Evolutionary conservation across 1,140 invertebrate species (phyloP).

Genomic region (Phymastichus coffea): DNA sequence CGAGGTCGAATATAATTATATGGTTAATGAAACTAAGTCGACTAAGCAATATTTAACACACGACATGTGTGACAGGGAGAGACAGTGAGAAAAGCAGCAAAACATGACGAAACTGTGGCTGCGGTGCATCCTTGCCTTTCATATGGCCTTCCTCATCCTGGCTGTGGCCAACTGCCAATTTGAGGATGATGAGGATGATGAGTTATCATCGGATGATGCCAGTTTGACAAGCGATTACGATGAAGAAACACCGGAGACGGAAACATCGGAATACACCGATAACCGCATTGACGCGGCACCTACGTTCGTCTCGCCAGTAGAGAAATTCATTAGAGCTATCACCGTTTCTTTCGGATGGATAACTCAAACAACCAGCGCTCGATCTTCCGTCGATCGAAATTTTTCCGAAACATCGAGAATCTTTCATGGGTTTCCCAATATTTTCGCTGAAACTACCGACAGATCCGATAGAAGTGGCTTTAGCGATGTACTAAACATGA

Average conservation of each 20-base stretch:
- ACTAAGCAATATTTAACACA: too few species aligned
- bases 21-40: too few species aligned
- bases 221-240: too few species aligned
- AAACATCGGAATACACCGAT: too few species aligned
- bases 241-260: neutral
- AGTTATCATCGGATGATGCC: too few species aligned
- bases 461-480: constrained; percentile 46
- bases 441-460: too few species aligned
- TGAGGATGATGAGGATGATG: neutral
- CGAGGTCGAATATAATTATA: too few species aligned
- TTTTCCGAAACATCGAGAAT: neutral
- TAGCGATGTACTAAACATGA: constrained; percentile 51
- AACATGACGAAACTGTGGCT: neutral
- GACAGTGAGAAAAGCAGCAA: too few species aligned
- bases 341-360: neutral
- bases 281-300: constrained; percentile 12
- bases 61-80: too few species aligned
- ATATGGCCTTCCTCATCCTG: neutral
- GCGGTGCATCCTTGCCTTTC: neutral
- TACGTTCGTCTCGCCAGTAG: constrained; percentile 16
- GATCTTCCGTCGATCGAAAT: neutral
- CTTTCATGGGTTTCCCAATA: neutral
- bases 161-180: neutral
- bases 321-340: constrained; percentile 15
- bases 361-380: neutral